Base-by-base conservation (phyloP, 2,888 invertebrate species). In the Parthenolecanium corni region DNA sequence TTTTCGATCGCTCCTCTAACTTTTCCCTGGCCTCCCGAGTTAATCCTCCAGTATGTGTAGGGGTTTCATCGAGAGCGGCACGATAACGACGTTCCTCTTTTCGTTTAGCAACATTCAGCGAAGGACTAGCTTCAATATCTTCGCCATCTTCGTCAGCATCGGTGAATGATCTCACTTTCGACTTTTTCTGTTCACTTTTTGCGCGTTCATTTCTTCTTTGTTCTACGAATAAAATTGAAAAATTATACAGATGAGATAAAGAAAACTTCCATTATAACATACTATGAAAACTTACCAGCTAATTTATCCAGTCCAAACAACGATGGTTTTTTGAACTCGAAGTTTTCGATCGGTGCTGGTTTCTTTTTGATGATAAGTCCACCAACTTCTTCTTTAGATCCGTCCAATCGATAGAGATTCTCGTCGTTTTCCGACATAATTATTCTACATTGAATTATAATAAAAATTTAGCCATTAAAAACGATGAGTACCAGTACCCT, bases 1-100 rank as follows among this genome's bases (percentile, higher is more conserved):
- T 80, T 68, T 70, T 71, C n/a, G 72, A 71, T 16, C 67, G 66
- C 44, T 68, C 66, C 14, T 66, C 66, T 52, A 69, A 67, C 44
- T 68, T 66, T 63, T 68, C 68, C 52, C 66, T 65, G 0, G 88
- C 89, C 71, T 83, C 83, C 64, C 83, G 82, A 25, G 88, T 88
- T 21, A 95, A 86, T 4, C 95, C 95, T 3, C 94, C 95, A 0
- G 94, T 92, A 71, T 95, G 84, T 0, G 94, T 89, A 0, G 96
- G 96, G 0, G 95, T 95, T 76, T 96, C 95, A 70, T 86, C 85
- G 69, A 84, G 81, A 12, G 84, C 79, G 53, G 82, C 79, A 52
- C 95, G 80, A 71, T 93, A 89, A 72, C 88, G 84, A 52, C 87
- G 78, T 58, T 47, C 47, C 38, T 46, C 58, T 58, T 49, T 58